Percentiles rank a stretch among this genome's conserved stretches.
These are phyloP conservation scores for Halichondria panicea DNA, from an alignment of 37 sponge, comb jelly and placozoan genomes.

Conservation along the genomic window DNA sequence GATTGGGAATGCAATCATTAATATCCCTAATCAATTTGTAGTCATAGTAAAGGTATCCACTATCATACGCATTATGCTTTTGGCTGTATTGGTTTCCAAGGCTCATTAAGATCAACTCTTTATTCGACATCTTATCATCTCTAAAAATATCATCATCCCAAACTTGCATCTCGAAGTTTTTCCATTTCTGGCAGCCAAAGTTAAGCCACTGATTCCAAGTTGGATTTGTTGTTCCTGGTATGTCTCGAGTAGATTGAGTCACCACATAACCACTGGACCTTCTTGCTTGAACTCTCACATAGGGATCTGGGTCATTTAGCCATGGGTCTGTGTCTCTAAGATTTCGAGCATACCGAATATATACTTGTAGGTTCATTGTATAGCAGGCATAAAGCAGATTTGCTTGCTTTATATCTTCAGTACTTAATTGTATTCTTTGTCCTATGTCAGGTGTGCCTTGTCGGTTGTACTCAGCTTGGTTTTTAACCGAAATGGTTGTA, in stretches of 20 bases:
- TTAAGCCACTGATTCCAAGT: background rate
- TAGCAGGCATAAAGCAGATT: conserved; percentile 5
- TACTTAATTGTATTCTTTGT: background rate
- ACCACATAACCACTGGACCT: background rate
- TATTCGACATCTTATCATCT: background rate
- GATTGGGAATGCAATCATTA: conserved; percentile 7
- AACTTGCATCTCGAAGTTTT: background rate
- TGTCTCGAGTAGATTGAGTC: background rate
- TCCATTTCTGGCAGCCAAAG: background rate
- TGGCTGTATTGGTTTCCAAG: no score
- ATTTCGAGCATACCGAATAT: background rate
- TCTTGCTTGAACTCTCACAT: background rate
- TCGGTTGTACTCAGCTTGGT: background rate
- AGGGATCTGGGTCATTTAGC: background rate
- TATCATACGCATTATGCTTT: no score
- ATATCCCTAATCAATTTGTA: background rate
- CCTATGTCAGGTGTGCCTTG: background rate
- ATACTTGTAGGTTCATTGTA: background rate
- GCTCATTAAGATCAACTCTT: no score
- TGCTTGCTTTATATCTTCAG: background rate
- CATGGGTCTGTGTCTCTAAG: background rate
- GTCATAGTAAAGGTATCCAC: no score
- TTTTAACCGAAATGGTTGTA: background rate
- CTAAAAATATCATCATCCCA: background rate
- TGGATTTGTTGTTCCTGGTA: background rate